These are phyloP conservation scores for Manis pentadactyla DNA, from an alignment of 2,797 vertebrate genomes.

Conservation along the genomic window DNA sequence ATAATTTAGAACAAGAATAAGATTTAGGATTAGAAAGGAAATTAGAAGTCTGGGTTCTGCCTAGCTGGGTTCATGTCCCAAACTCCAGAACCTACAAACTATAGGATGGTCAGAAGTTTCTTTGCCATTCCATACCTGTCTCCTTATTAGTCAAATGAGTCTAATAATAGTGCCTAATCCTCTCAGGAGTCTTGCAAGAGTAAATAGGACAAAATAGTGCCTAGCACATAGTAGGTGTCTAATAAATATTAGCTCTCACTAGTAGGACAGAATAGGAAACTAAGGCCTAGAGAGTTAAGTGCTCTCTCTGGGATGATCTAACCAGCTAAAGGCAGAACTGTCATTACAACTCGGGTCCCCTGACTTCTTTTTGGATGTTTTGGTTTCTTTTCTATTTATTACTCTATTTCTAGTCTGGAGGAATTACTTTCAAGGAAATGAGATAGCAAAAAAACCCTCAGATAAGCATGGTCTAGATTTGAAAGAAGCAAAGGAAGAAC, in stretches of 20 bases:
- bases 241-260: not conserved
- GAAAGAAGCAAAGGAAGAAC: not conserved
- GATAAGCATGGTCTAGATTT: not conserved
- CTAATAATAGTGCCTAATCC: not conserved
- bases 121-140: not conserved
- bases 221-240: not conserved
- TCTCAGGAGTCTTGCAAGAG: not conserved
- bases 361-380: not conserved
- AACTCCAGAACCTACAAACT: not conserved
- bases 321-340: not conserved
- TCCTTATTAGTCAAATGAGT: not conserved
- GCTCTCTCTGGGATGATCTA: not conserved
- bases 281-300: not conserved
- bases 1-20: not conserved
- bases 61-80: not conserved
- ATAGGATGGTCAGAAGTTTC: not conserved
- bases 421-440: constrained; percentile 40
- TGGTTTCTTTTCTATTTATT: not conserved
- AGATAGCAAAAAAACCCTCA: not conserved
- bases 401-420: not conserved
- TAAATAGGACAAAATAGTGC: not conserved
- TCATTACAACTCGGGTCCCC: not conserved
- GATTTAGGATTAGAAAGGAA: constrained; percentile 16
- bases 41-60: not conserved
- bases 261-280: not conserved